Conservation (phyloP, 2,888 invertebrate species). For the Synergus umbraculus region DNA sequence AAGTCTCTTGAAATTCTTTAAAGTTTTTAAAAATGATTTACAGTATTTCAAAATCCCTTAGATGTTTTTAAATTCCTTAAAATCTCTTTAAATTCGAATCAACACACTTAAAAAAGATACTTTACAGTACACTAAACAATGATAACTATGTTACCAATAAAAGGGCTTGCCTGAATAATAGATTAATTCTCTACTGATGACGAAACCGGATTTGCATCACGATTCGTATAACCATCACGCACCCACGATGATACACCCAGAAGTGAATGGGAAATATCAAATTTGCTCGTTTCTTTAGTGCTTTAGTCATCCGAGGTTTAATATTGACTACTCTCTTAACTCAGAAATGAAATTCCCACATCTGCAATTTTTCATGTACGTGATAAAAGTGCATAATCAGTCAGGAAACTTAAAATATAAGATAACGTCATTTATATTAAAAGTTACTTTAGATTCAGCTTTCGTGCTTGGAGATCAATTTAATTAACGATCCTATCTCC, state of each 20-base stretch:
- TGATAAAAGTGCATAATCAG: too few species aligned
- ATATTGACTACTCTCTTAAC: background rate
- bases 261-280: conserved; percentile 5
- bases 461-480: background rate
- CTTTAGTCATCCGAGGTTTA: background rate
- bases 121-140: background rate
- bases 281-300: background rate
- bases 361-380: background rate
- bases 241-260: conserved; percentile 11
- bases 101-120: too few species aligned
- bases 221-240: conserved; percentile 8
- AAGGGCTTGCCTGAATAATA: background rate
- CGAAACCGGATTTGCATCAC: conserved; percentile 27
- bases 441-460: background rate
- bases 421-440: background rate
- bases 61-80: too few species aligned
- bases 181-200: conserved; percentile 18
- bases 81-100: too few species aligned
- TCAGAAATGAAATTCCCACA: background rate
- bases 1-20: too few species aligned
- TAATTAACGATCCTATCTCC: background rate
- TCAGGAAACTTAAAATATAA: too few species aligned
- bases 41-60: too few species aligned
- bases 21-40: too few species aligned
- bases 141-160: background rate